Percentiles rank a stretch among this genome's conserved stretches.
phyloP scores from a whole-genome alignment of 2,113 vertebrate genomes.

The Macquaria ambigua region DNA sequence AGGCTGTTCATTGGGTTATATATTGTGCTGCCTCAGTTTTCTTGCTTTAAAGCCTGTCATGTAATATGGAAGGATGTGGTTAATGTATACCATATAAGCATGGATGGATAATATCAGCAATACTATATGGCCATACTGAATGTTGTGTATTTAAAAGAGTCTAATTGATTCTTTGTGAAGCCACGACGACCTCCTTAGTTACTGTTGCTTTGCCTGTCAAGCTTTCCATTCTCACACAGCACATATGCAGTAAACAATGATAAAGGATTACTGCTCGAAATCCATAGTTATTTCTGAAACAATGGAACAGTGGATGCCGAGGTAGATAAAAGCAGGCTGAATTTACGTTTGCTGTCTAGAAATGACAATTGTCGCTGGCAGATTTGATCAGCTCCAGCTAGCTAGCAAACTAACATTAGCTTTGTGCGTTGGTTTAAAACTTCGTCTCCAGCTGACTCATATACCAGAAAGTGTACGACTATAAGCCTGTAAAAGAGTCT shows the following conservation, averaged over 20 bases:
- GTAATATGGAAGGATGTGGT: conserved; percentile 10
- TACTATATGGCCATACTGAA: background rate
- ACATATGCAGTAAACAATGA: background rate
- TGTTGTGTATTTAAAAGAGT: background rate
- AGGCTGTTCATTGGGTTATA: conserved; percentile 35
- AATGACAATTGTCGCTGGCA: background rate
- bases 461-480: background rate
- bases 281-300: background rate
- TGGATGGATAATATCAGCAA: background rate
- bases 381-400: background rate
- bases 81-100: background rate
- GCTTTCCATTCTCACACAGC: background rate
- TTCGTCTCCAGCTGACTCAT: background rate
- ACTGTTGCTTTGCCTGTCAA: background rate
- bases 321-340: background rate
- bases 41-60: conserved; percentile 19
- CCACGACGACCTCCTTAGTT: background rate
- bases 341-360: background rate
- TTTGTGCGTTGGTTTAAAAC: background rate
- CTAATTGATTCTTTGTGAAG: background rate
- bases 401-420: background rate
- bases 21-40: conserved; percentile 23
- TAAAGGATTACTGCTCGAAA: background rate
- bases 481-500: background rate
- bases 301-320: background rate